phyloP scores from a whole-genome alignment of 2,113 vertebrate species.

The Brachionichthys hirsutus region DNA sequence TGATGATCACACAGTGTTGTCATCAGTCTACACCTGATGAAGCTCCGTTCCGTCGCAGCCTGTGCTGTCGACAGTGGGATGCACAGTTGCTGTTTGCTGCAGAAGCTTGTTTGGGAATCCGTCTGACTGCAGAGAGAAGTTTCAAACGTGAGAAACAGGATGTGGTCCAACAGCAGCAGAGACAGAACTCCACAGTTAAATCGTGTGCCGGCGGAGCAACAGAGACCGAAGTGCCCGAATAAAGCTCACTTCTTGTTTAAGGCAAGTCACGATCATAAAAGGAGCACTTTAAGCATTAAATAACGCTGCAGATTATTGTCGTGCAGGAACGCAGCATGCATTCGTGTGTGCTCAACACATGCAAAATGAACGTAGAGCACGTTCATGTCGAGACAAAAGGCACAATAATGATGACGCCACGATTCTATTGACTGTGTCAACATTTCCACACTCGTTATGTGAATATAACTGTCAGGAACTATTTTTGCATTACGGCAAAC shows the following conservation, averaged over 20 bases:
- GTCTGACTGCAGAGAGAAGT: conserved; percentile 7
- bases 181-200: conserved; percentile 21
- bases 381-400: neutral
- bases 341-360: neutral
- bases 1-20: too few relatives aligned
- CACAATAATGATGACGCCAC: neutral
- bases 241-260: too few relatives aligned
- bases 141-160: conserved; percentile 55
- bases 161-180: conserved; percentile 51
- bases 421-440: neutral
- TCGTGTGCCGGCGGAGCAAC: too few relatives aligned
- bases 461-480: neutral
- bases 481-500: neutral
- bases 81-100: neutral
- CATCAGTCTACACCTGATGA: too few relatives aligned
- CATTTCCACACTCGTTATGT: neutral
- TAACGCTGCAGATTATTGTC: too few relatives aligned
- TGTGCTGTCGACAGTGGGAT: neutral
- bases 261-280: too few relatives aligned
- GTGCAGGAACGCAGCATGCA: too few relatives aligned
- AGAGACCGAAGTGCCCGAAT: too few relatives aligned
- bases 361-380: neutral
- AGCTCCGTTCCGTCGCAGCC: neutral
- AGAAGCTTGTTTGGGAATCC: conserved; percentile 20
- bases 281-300: neutral